phyloP scores from a whole-genome alignment of 2,113 vertebrate species.

The Cranoglanis bouderius region DNA sequence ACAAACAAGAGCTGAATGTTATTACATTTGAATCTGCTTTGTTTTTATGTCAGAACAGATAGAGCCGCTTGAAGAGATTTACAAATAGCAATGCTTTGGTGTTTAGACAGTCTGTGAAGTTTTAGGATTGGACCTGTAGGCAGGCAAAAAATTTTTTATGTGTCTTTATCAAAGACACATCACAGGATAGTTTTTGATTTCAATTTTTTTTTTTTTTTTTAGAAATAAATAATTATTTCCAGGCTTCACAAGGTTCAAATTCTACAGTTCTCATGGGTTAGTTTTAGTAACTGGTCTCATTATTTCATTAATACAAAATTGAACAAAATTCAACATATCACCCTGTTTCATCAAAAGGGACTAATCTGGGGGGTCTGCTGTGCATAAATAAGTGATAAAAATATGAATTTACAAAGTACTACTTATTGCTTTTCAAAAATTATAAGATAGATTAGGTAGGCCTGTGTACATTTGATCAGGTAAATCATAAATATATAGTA shows the following conservation, averaged over 20 bases:
- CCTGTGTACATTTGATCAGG: too few relatives aligned
- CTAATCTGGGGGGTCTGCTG: not conserved
- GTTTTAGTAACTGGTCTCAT: not conserved
- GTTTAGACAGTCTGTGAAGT: constrained; percentile 16
- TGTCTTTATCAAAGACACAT: not conserved
- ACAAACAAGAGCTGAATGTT: constrained; percentile 35
- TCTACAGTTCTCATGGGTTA: not conserved
- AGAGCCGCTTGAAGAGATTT: constrained; percentile 28
- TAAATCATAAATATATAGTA: too few relatives aligned
- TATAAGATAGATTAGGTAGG: too few relatives aligned
- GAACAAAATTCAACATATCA: not conserved
- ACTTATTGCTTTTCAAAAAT: too few relatives aligned
- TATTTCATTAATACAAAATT: not conserved
- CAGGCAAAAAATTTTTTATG: not conserved
- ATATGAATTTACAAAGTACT: not conserved
- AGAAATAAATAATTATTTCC: not conserved
- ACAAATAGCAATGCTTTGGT: constrained; percentile 12
- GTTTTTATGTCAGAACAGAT: constrained; percentile 40
- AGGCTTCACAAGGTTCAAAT: not conserved
- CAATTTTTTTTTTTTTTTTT: not conserved
- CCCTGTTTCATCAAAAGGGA: not conserved
- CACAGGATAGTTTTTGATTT: not conserved
- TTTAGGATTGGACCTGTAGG: not conserved
- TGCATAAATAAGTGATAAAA: not conserved
- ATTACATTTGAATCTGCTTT: constrained; percentile 39